Conservation (phyloP, 2,113 vertebrate species). For the Phoxinus phoxinus region DNA sequence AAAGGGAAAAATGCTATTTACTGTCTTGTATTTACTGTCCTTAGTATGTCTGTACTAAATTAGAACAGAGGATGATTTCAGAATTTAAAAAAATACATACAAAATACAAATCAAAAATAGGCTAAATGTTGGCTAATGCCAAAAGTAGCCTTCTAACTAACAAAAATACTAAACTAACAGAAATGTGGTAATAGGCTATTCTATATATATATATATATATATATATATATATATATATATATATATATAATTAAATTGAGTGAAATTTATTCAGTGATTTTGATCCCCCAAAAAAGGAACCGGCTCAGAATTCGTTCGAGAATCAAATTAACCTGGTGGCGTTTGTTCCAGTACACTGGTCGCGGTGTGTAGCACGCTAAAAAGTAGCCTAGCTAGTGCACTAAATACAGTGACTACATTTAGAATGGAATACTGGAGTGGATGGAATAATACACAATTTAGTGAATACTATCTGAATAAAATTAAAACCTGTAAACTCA, state of each 20-base stretch:
- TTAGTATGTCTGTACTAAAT: neutral
- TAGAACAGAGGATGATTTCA: neutral
- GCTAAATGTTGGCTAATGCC: neutral
- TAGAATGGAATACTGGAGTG: neutral
- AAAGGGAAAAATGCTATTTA: neutral
- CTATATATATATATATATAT: no score
- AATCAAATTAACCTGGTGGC: no score
- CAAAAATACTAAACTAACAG: neutral
- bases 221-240: no score
- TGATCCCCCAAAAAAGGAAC: no score
- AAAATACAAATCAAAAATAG: neutral
- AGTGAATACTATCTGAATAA: no score
- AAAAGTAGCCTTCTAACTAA: neutral
- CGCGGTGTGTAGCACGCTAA: neutral
- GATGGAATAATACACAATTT: no score
- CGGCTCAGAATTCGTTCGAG: no score
- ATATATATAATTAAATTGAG: neutral
- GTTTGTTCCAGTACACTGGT: neutral
- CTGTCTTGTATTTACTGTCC: neutral
- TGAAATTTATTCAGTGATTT: neutral
- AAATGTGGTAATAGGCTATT: neutral
- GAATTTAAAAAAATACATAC: neutral
- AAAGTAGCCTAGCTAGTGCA: no score
- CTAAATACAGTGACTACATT: neutral
- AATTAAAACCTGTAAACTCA: no score